Percentiles rank a stretch among this genome's conserved stretches.
These are phyloP conservation scores for Leucosticte australis DNA, from an alignment of 2,113 vertebrate species.

Conservation along the genomic window DNA sequence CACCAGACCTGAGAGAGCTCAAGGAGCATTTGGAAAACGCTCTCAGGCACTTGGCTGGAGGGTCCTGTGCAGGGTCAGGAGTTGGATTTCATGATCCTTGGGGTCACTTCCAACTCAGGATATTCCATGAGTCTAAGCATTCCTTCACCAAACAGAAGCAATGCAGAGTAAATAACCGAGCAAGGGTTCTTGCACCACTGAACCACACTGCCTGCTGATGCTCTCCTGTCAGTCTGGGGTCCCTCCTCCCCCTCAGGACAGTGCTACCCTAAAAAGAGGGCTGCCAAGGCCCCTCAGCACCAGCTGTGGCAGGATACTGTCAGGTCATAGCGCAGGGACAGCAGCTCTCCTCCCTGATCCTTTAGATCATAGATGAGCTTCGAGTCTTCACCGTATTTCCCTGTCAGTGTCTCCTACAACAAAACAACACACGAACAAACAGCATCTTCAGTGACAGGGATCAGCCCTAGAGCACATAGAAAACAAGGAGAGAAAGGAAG, in stretches of 20 bases:
- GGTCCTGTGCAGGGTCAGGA: not conserved
- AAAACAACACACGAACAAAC: not conserved
- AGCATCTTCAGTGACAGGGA: not conserved
- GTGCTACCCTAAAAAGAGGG: not conserved
- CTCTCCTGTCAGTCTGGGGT: accelerated
- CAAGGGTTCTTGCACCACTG: not conserved
- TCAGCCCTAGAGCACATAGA: not conserved
- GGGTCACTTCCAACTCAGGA: not conserved
- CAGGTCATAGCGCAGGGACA: constrained; percentile 95
- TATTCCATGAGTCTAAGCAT: not conserved
- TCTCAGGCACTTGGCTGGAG: not conserved
- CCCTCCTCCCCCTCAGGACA: not conserved
- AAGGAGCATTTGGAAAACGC: accelerated
- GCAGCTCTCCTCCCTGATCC: constrained; percentile 95
- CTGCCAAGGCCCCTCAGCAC: not conserved
- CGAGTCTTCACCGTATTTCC: constrained; percentile 97
- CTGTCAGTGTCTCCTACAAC: constrained; percentile 89
- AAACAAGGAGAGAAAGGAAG: not conserved
- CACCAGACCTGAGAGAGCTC: not conserved
- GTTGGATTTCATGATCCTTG: accelerated
- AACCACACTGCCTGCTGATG: not conserved
- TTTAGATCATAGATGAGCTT: constrained; percentile 98
- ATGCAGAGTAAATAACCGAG: not conserved
- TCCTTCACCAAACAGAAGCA: not conserved
- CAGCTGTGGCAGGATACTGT: constrained; percentile 87